Percentiles rank a stretch among this genome's conserved stretches.
Conservation (phyloP, 2,797 vertebrate genomes). For the Peromyscus melanophrys region DNA sequence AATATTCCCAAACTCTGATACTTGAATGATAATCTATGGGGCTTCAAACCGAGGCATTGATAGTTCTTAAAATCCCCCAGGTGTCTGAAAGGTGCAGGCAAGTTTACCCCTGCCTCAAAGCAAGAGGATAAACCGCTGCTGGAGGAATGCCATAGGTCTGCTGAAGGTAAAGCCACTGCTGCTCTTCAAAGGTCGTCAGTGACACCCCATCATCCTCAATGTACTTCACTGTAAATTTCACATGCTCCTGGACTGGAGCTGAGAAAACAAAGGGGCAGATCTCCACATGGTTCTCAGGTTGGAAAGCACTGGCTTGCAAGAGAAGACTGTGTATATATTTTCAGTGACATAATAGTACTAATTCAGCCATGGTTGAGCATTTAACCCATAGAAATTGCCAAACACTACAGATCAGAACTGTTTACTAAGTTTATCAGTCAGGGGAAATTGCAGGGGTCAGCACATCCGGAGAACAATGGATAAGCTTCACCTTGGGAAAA, state of each 20-base stretch:
- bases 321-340: not conserved
- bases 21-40: not conserved
- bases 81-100: not conserved
- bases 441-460: not conserved
- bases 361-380: not conserved
- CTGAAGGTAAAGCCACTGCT: not conserved
- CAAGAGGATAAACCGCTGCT: conserved; percentile 24
- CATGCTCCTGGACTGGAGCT: not conserved
- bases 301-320: not conserved
- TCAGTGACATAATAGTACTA: not conserved
- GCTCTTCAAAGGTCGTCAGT: not conserved
- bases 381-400: conserved; percentile 29
- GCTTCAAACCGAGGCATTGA: not conserved
- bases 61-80: conserved; percentile 29
- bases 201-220: not conserved
- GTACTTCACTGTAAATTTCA: not conserved
- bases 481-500: not conserved
- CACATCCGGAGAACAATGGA: not conserved
- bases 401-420: not conserved
- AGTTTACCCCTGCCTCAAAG: conserved; percentile 2
- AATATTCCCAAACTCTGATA: not conserved
- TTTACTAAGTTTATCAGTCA: not conserved
- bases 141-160: not conserved
- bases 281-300: not conserved
- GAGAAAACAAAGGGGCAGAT: not conserved